Conservation (phyloP, 2,113 vertebrate genomes). For the Ailuropoda melanoleuca region DNA sequence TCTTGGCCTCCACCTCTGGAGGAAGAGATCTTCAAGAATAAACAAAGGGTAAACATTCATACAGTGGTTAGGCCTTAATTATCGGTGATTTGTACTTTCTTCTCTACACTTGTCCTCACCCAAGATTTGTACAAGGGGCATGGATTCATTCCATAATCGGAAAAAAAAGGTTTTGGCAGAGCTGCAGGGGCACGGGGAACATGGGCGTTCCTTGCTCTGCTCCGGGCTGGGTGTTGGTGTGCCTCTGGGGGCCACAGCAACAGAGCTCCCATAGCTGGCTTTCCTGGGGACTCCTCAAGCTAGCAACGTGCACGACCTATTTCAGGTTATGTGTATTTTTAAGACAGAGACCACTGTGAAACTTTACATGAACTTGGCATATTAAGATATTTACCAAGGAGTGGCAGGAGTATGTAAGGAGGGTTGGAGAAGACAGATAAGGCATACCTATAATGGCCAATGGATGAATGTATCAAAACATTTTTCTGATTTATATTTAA, state of each 20-base stretch:
- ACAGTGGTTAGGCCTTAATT: background rate
- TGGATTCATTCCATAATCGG: background rate
- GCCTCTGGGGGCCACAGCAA: no score
- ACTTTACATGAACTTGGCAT: background rate
- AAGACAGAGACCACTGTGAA: background rate
- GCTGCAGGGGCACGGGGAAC: rapidly evolving
- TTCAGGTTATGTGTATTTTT: background rate
- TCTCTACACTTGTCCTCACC: background rate
- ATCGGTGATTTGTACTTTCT: background rate
- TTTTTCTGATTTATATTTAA: background rate
- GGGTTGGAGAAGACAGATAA: no score
- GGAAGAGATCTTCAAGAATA: background rate
- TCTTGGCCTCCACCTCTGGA: background rate
- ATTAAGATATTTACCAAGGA: background rate
- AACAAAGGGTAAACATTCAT: background rate
- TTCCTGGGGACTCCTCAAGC: background rate
- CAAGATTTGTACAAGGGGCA: background rate
- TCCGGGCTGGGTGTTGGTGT: background rate
- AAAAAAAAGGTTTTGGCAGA: background rate
- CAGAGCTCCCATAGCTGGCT: rapidly evolving
- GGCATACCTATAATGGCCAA: background rate
- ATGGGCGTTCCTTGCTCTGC: rapidly evolving
- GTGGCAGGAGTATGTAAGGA: background rate
- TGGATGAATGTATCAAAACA: background rate
- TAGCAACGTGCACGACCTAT: background rate